Evolutionary conservation across 2,888 invertebrate species (phyloP).

Genomic region (Acanthosoma haemorrhoidale): DNA sequence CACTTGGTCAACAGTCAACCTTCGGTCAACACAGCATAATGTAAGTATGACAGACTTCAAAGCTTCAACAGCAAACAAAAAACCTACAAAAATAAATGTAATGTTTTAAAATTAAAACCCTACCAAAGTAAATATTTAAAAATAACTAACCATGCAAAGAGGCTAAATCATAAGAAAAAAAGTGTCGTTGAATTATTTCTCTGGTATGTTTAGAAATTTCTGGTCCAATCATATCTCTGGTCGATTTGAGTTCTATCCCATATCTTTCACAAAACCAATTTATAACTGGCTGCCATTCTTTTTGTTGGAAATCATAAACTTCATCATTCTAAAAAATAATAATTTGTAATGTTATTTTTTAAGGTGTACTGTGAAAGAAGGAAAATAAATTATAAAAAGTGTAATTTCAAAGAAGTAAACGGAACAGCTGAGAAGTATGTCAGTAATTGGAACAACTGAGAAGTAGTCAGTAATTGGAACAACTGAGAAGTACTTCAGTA

Average conservation of each 20-base stretch:
- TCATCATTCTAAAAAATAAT: conserved; percentile 59
- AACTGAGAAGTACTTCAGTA: background rate
- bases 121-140: background rate
- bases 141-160: conserved; percentile 65
- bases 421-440: no score
- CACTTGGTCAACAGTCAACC: conserved; percentile 71
- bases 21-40: conserved; percentile 73
- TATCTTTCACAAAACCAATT: conserved; percentile 83
- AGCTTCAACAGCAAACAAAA: conserved; percentile 78
- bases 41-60: conserved; percentile 86
- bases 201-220: conserved; percentile 60
- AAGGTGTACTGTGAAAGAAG: no score
- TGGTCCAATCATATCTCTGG: conserved; percentile 65
- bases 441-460: background rate
- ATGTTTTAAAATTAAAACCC: background rate
- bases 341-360: no score
- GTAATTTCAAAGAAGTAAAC: no score
- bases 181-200: conserved; percentile 64
- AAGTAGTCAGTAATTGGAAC: background rate
- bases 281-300: conserved; percentile 85
- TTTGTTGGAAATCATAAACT: conserved; percentile 67
- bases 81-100: conserved; percentile 54
- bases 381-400: no score
- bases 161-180: conserved; percentile 75
- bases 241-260: conserved; percentile 64